These are phyloP conservation scores for Hystrix cristata DNA, from an alignment of 2,113 vertebrate species.

Conservation along the genomic window DNA sequence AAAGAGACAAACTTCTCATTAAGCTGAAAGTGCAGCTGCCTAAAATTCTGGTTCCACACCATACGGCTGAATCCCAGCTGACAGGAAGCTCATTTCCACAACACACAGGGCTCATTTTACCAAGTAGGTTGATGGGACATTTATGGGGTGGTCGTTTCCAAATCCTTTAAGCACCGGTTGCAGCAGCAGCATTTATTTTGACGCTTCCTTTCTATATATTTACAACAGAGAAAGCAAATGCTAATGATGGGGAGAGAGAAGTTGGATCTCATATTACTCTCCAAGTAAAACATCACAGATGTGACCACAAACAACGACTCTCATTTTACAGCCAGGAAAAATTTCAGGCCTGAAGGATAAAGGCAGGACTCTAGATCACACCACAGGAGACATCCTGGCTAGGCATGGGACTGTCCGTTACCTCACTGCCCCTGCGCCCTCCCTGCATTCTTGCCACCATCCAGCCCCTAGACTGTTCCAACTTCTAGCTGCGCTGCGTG, in stretches of 20 bases:
- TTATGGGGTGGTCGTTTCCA: conserved; percentile 58
- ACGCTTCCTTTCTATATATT: conserved; percentile 25
- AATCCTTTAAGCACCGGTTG: neutral
- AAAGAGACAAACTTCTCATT: conserved; percentile 69
- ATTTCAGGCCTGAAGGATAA: neutral
- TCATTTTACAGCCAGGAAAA: neutral
- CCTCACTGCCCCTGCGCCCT: rapidly evolving
- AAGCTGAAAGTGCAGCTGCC: conserved; percentile 57
- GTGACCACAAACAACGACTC: neutral
- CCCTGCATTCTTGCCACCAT: too few species aligned
- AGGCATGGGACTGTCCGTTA: too few species aligned
- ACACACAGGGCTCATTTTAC: conserved; percentile 22
- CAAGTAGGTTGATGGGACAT: neutral
- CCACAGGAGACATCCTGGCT: too few species aligned
- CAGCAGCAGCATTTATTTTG: conserved; percentile 4
- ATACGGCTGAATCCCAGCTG: conserved; percentile 64
- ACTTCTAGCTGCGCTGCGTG: neutral
- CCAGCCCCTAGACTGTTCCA: neutral
- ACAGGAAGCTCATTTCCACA: conserved; percentile 71
- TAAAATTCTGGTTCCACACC: conserved; percentile 44
- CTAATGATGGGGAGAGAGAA: conserved; percentile 13
- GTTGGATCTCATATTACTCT: neutral
- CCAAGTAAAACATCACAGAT: neutral
- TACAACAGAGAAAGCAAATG: conserved; percentile 56
- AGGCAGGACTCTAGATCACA: rapidly evolving